Percentiles rank a stretch among this genome's conserved stretches.
Conservation (phyloP, 2,888 invertebrate genomes). For the Rhabditoides inermis region DNA sequence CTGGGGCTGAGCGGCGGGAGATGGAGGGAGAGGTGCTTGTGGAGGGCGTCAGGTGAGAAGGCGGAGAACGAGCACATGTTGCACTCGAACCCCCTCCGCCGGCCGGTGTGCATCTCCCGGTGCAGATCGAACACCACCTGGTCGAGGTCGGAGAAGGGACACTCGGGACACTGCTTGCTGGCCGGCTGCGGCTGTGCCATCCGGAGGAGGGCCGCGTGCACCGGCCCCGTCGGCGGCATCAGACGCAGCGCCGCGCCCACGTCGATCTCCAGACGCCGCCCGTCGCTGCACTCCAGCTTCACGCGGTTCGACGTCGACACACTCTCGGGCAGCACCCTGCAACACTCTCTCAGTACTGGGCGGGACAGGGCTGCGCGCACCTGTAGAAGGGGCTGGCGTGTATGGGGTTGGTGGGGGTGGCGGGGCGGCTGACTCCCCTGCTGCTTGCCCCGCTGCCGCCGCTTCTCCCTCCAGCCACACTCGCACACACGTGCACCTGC, state of each 20-base stretch:
- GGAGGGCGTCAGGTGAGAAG: constrained; percentile 20
- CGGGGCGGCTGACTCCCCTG: too few species aligned
- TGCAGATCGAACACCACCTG: constrained; percentile 17
- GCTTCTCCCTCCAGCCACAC: too few species aligned
- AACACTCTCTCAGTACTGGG: too few species aligned
- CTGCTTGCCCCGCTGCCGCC: too few species aligned
- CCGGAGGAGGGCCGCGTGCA: constrained; percentile 1
- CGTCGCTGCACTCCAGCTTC: background rate
- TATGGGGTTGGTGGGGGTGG: too few species aligned
- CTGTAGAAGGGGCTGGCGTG: too few species aligned
- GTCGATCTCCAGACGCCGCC: background rate
- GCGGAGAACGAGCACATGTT: constrained; percentile 25
- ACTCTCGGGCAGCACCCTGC: too few species aligned
- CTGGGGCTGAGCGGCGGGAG: constrained; percentile 10
- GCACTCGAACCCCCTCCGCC: constrained; percentile 21
- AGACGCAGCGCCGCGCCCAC: background rate
- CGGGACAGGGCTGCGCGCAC: too few species aligned
- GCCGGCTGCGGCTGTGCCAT: constrained; percentile 1
- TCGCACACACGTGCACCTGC: too few species aligned
- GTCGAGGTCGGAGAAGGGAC: constrained; percentile 15
- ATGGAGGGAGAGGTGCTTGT: constrained; percentile 25
- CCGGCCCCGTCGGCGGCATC: background rate
- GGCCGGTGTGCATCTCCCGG: constrained; percentile 17
- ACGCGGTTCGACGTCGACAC: background rate
- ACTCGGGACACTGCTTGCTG: constrained; percentile 16